Base-by-base conservation (phyloP, 2,113 vertebrate species). In the Mobula birostris region DNA sequence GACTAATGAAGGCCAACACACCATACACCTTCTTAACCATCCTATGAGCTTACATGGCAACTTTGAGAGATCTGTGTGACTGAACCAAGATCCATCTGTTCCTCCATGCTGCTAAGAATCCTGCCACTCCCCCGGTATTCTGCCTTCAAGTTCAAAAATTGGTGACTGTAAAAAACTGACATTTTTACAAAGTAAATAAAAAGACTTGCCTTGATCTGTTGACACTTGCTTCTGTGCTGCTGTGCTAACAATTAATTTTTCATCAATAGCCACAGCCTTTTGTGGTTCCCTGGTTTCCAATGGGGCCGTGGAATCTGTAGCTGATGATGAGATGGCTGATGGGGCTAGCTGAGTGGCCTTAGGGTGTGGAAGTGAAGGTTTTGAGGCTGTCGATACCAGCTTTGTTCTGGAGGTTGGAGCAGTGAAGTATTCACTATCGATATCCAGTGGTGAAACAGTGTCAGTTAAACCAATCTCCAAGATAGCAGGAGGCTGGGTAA, bases 181-280 rank as follows among this genome's bases (percentile, higher is more conserved):
- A 48, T 94, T 40, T 72, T 79, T 56, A 82, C 72, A 40, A 48
- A 48, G 48, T 48, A 14, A 63, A 27, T 56, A 63, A 97, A 96
- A 96, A 94, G 95, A 94, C 97, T 97, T 98, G 98, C 98, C 98
- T 48, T 74, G 36, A 76, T 74, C 91, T 6, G 68, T 74, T 98
- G 98, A 97, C 56, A 97, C 96, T 94, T 98, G 98, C 0, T 82
- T 48, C 95, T 97, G 95, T 94, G 96, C 95, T 95, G 97, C 94
- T 95, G 95, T 95, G 96, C 98, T 96, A 94, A 98, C 94, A 96
- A 97, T 97, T 95, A 99, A 70, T 95, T 96, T 95, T 96, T 96
- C 94, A 15, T 94, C 96, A 87, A 95, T 90, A 94, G 93, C 94
- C 83, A 96, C 94, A 94, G 95, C 93, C 95, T 95, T 94, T 94